Base-by-base conservation (phyloP, 2,888 invertebrate species). In the Parelbella ahira region DNA sequence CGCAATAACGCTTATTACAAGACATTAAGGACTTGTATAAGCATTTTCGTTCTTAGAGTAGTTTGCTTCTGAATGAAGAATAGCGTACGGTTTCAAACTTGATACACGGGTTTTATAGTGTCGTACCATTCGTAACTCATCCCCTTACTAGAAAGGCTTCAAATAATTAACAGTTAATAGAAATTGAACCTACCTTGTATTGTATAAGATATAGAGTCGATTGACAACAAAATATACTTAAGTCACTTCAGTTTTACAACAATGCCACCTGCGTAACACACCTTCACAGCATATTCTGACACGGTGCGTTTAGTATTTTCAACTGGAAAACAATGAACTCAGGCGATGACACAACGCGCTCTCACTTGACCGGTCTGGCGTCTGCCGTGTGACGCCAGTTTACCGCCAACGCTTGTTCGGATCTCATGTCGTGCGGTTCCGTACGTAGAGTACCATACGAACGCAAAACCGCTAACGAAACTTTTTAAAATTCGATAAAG, bases 311-410 rank as follows among this genome's bases (percentile, higher is more conserved):
- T 15, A 18, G 13, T 58, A 54, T 51, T 50, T 51, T 37, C 56
- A 56, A 62, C 48, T 72, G 65, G 64, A 75, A 75, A 63, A 39
- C 39, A 24, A 30, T 39, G 39, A 30, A 68, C 68, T 50, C 49
- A 41, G 50, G 47, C 54, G 67, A 74, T 69, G 74, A 72, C 71
- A 81, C 78, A 71, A 70, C 61, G 58, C 55, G 56, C 73, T 75
- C 76, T 73, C 62, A 67, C 70, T 75, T 73, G 71, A 79, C 78
- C 75, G 73, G 65, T 62, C 64, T 54, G 53, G 45, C 38, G 54
- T 42, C 38, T 52, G 39, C 32, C 44, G 49, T 54, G 55, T 50
- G 57, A 51, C 53, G 63, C 60, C 69, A 83, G 84, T 83, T 74
- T 63, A 57, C 63, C 67, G 68, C 72, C 63, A 67, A 67, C 82